A percentile compares a stretch with the other conserved stretches of the same genome.
Conservation (phyloP, 2,888 invertebrate species). For the Drosophila kambysellisi region DNA sequence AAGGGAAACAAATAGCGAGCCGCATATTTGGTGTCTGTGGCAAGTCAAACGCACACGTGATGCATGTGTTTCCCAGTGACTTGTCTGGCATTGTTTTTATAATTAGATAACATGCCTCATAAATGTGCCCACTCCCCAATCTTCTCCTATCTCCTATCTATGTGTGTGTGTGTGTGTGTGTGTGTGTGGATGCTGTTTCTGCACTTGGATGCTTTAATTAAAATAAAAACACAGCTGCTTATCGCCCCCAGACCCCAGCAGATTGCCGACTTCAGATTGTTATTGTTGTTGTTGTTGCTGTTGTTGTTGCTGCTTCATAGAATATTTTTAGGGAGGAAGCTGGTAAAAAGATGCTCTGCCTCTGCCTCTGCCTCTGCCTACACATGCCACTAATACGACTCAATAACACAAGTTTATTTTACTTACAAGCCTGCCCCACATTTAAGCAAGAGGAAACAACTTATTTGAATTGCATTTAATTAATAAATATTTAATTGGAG, state of each 20-base stretch:
- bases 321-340: not conserved
- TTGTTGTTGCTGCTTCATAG: constrained; percentile 13
- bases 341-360: not conserved
- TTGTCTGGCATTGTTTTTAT: constrained; percentile 43
- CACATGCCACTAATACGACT: not conserved
- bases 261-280: constrained; percentile 20
- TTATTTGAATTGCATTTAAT: not conserved
- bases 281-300: constrained; percentile 13
- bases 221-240: constrained; percentile 70
- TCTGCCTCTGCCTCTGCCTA: not conserved
- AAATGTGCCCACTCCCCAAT: constrained; percentile 28
- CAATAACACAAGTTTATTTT: not conserved
- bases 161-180: not conserved
- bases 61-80: constrained; percentile 20
- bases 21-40: constrained; percentile 19
- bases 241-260: constrained; percentile 37
- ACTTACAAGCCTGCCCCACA: not conserved
- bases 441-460: not conserved
- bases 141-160: not conserved
- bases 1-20: constrained; percentile 4
- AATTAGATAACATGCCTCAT: constrained; percentile 67
- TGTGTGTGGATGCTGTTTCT: constrained; percentile 13
- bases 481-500: not conserved
- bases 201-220: constrained; percentile 69
- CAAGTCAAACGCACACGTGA: constrained; percentile 19